phyloP scores from a whole-genome alignment of 2,113 vertebrate genomes.

The Engystomops pustulosus region DNA sequence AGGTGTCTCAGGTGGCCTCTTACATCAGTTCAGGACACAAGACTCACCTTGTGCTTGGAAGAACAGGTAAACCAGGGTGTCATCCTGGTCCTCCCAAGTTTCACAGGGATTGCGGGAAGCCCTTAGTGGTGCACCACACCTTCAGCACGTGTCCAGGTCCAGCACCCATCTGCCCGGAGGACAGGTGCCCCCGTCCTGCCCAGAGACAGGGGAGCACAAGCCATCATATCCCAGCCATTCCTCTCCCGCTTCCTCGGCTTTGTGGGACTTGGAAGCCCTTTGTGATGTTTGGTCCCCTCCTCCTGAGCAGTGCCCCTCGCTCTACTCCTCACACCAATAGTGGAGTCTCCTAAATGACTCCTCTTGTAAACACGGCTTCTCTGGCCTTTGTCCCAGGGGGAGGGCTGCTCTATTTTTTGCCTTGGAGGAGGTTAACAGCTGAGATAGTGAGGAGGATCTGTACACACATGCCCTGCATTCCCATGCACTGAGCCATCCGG shows the following conservation, averaged over 20 bases:
- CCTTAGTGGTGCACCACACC: background rate
- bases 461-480: slow-evolving; percentile 57
- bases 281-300: slow-evolving; percentile 2
- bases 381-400: slow-evolving; percentile 54
- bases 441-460: slow-evolving; percentile 55
- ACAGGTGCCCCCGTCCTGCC: slow-evolving; percentile 24
- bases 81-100: slow-evolving; percentile 31
- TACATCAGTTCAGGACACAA: background rate
- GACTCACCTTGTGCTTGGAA: slow-evolving; percentile 53
- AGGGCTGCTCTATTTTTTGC: slow-evolving; percentile 56
- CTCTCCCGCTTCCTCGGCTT: background rate
- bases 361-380: slow-evolving; percentile 50
- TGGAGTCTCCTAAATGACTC: slow-evolving; percentile 42
- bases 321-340: slow-evolving; percentile 39
- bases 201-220: slow-evolving; percentile 33
- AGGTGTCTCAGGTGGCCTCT: no score
- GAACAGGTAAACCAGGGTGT: slow-evolving; percentile 58
- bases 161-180: slow-evolving; percentile 13
- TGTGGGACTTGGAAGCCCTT: background rate
- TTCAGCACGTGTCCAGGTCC: background rate
- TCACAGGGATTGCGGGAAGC: background rate
- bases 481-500: slow-evolving; percentile 45
- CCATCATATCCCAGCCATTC: slow-evolving; percentile 28
- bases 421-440: slow-evolving; percentile 53
- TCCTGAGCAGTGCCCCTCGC: background rate